Percentiles rank a stretch among this genome's conserved stretches.
Evolutionary conservation across 2,113 vertebrate species (phyloP).

Genomic region (Chaetodon trifascialis): DNA sequence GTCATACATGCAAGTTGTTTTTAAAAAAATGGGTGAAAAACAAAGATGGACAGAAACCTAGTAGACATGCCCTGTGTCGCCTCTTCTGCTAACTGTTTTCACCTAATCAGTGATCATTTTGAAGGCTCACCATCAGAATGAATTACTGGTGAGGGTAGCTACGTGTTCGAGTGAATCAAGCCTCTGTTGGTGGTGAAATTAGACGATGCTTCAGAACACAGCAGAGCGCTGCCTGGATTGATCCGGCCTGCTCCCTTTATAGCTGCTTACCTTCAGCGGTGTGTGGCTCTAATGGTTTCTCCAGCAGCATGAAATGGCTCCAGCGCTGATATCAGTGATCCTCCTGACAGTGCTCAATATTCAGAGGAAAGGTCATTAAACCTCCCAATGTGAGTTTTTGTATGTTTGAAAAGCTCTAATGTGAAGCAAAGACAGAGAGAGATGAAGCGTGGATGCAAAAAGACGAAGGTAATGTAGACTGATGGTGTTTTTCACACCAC

Average conservation of each 20-base stretch:
- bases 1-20: slow-evolving; percentile 1
- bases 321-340: slow-evolving; percentile 30
- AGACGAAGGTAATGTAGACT: slow-evolving; percentile 2
- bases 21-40: background rate
- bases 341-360: slow-evolving; percentile 19
- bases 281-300: slow-evolving; percentile 44
- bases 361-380: slow-evolving; percentile 22
- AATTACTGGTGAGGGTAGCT: background rate
- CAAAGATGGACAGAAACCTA: background rate
- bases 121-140: background rate
- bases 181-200: background rate
- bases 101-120: background rate
- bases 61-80: background rate
- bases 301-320: slow-evolving; percentile 35
- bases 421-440: background rate
- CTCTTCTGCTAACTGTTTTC: slow-evolving; percentile 26
- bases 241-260: slow-evolving; percentile 20
- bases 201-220: slow-evolving; percentile 12
- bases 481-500: background rate
- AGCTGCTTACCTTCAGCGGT: slow-evolving; percentile 20
- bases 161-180: background rate
- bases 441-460: background rate
- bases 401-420: background rate
- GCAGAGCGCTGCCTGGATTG: background rate
- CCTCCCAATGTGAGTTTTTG: slow-evolving; percentile 3